phyloP scores from a whole-genome alignment of 2,888 invertebrate genomes.

The Mesodorylaimus sp. region DNA sequence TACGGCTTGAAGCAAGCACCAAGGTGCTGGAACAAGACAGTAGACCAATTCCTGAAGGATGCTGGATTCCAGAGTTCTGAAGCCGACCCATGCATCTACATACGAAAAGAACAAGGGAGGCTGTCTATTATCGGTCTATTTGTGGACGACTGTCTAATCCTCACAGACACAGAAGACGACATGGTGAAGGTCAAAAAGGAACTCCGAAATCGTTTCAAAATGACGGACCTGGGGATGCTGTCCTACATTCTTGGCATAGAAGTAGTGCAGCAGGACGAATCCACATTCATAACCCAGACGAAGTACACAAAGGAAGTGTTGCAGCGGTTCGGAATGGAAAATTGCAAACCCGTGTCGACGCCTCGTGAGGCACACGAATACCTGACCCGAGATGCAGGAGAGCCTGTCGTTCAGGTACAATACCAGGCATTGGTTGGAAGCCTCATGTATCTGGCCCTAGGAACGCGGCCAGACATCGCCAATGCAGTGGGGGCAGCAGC shows the following conservation, averaged over 20 bases:
- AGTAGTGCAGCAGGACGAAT: neutral
- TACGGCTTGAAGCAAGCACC: slow-evolving; percentile 15
- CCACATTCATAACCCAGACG: slow-evolving; percentile 5
- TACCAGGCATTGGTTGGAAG: slow-evolving; percentile 8
- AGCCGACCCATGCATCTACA: neutral
- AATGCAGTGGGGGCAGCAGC: too few relatives aligned
- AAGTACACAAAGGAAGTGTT: slow-evolving; percentile 11
- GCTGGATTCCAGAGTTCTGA: slow-evolving; percentile 2
- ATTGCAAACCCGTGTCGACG: slow-evolving; percentile 11
- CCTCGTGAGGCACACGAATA: slow-evolving; percentile 3
- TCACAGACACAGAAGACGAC: neutral
- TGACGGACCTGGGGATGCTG: neutral
- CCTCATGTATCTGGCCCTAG: slow-evolving; percentile 6
- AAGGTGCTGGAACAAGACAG: slow-evolving; percentile 15
- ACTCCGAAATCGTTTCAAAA: neutral
- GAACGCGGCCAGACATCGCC: slow-evolving; percentile 12
- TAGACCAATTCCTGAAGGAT: slow-evolving; percentile 10
- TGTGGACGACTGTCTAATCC: neutral
- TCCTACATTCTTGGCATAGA: neutral
- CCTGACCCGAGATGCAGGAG: neutral
- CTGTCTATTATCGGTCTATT: neutral
- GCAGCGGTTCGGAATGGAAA: slow-evolving; percentile 5
- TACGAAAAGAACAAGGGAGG: neutral
- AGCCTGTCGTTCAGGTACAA: neutral
- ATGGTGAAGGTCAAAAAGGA: neutral